Evolutionary conservation across 2,888 invertebrate genomes (phyloP).

Genomic region (Erpobdella octoculata): DNA sequence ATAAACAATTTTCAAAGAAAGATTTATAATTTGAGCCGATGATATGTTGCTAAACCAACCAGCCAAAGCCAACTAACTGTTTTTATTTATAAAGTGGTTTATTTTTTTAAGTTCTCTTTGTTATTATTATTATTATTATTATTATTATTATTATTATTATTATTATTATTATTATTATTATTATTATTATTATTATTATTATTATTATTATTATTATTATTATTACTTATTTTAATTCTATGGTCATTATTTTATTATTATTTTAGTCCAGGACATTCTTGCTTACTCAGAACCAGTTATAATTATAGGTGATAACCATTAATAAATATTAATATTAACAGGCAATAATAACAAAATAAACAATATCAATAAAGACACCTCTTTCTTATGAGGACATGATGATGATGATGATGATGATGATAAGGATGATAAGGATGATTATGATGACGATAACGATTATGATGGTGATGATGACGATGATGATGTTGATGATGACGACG

Average conservation of each 20-base stretch:
- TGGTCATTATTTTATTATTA: too few species aligned
- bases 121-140: background rate
- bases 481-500: conserved; percentile 3
- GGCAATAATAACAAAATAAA: background rate
- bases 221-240: too few species aligned
- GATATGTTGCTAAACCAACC: too few species aligned
- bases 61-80: too few species aligned
- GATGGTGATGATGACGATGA: background rate
- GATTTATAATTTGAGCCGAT: too few species aligned
- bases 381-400: background rate
- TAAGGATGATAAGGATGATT: background rate
- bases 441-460: background rate
- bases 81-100: too few species aligned
- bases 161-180: background rate
- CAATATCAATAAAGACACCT: background rate
- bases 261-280: too few species aligned
- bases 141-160: background rate
- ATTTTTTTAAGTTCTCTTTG: background rate
- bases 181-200: background rate
- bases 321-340: background rate
- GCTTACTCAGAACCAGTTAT: too few species aligned
- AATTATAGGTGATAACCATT: background rate
- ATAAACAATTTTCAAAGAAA: too few species aligned
- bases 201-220: background rate
- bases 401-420: conserved; percentile 15